A percentile compares a stretch with the other conserved stretches of the same genome.
Evolutionary conservation across 2,888 invertebrate species (phyloP).

Genomic region (Lepidonotus clava): DNA sequence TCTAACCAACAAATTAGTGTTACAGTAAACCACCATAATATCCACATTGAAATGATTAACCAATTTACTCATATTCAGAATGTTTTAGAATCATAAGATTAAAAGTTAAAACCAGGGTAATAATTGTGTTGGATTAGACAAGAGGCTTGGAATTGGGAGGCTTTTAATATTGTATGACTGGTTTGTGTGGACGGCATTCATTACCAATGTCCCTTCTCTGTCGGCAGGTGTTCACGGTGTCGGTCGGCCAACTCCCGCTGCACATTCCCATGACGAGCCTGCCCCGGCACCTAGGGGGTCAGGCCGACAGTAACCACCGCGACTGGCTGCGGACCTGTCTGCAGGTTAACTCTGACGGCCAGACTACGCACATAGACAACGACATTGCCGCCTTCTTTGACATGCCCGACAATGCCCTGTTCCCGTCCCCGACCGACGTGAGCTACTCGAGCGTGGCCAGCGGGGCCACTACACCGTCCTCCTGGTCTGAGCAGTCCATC

Average conservation of each 20-base stretch:
- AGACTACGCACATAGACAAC: slow-evolving; percentile 56
- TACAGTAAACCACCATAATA: too few relatives aligned
- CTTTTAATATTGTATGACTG: too few relatives aligned
- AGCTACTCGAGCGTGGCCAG: slow-evolving; percentile 56
- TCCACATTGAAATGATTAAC: too few relatives aligned
- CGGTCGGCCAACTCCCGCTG: slow-evolving; percentile 91
- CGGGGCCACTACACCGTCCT: slow-evolving; percentile 43
- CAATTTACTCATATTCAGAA: too few relatives aligned
- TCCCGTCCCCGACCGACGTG: slow-evolving; percentile 36
- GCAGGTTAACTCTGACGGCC: slow-evolving; percentile 50
- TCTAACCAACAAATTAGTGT: too few relatives aligned
- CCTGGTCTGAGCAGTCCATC: slow-evolving; percentile 36
- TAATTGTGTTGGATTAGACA: background rate
- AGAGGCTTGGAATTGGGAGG: too few relatives aligned
- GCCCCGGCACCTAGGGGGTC: slow-evolving; percentile 93
- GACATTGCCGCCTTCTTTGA: slow-evolving; percentile 63
- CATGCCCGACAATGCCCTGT: slow-evolving; percentile 54
- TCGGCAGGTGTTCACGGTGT: slow-evolving; percentile 91
- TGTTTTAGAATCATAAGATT: too few relatives aligned
- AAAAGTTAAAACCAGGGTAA: background rate
- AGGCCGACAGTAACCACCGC: slow-evolving; percentile 91
- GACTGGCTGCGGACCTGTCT: slow-evolving; percentile 88
- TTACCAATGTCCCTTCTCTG: background rate
- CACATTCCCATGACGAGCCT: slow-evolving; percentile 95
- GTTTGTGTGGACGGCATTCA: too few relatives aligned